Base-by-base conservation (phyloP, 2,888 invertebrate species). In the Aelia acuminata region DNA sequence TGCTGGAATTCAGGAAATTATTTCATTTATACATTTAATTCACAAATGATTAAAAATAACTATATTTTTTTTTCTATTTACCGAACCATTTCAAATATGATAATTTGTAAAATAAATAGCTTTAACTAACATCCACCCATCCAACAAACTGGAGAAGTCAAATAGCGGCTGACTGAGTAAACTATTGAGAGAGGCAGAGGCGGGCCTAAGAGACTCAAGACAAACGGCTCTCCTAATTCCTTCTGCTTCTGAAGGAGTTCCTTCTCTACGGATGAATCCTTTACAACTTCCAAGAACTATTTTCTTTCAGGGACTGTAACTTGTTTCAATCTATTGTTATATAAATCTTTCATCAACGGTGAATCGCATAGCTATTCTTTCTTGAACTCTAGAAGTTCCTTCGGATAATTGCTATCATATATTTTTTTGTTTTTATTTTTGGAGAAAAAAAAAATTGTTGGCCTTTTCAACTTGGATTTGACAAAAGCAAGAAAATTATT, bases 171-270 rank as follows among this genome's bases (percentile, higher is more conserved):
- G 63, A 5, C 63, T 70, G 63, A 35, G 63, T 35, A 35, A 70
- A 70, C 63, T 35, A 70, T 70, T 70, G 63, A 5, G 26, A 35
- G 63, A 70, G 63, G 35, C 63, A 31, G 63, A 20, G 26, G 5
- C 35, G 20, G 63, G 63, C 63, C 63, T 70, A 70, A 70, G 35
- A 70, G 63, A 18, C 5, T 20, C 31, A 70, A 70, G 63, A 70
- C 63, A 70, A 70, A 70, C 63, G 63, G 18, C 35, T 70, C 35
- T 70, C 31, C 63, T 70, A 35, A 70, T 70, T 70, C 63, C 63
- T 70, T 70, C 63, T 70, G 63, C 63, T 70, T 35, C 63, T 70
- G 63, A 70, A 70, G 63, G 63, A 70, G 63, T 70, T 70, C 31
- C 35, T 35, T 70, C 63, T 18, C 7, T 35, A 18, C 31, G 31